A percentile compares a stretch with the other conserved stretches of the same genome.
Conservation (phyloP, 2,113 vertebrate genomes). For the Xenopus tropicalis region DNA sequence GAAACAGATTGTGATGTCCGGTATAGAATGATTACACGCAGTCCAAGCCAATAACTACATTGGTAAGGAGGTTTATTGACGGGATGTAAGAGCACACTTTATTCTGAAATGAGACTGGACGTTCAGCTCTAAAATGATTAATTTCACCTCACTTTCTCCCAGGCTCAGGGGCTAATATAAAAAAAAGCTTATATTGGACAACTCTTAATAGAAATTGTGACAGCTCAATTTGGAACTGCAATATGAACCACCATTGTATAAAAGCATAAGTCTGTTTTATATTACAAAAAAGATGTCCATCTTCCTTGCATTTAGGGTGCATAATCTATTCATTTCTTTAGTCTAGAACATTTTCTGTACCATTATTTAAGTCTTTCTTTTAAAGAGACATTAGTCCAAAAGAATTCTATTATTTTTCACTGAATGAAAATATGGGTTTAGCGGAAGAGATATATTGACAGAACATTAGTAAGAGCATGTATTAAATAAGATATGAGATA, state of each 20-base stretch:
- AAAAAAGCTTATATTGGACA: conserved; percentile 16
- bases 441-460: too few relatives aligned
- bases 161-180: conserved; percentile 9
- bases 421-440: too few relatives aligned
- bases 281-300: background rate
- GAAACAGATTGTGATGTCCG: conserved; percentile 3
- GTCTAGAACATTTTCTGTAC: too few relatives aligned
- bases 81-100: conserved; percentile 8
- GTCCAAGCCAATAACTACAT: conserved; percentile 8
- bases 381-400: too few relatives aligned
- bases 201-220: conserved; percentile 12
- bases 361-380: too few relatives aligned
- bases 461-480: too few relatives aligned
- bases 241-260: background rate
- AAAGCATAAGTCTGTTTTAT: background rate
- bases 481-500: too few relatives aligned
- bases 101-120: conserved; percentile 10
- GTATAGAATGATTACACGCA: conserved; percentile 1
- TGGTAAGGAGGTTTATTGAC: conserved; percentile 15
- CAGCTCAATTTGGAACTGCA: conserved; percentile 19
- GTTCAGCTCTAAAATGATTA: conserved; percentile 14
- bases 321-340: background rate
- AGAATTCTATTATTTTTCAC: too few relatives aligned
- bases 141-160: conserved; percentile 7
- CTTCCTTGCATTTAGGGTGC: background rate